Conservation (phyloP, 2,797 vertebrate species). For the Loriculus beryllinus region DNA sequence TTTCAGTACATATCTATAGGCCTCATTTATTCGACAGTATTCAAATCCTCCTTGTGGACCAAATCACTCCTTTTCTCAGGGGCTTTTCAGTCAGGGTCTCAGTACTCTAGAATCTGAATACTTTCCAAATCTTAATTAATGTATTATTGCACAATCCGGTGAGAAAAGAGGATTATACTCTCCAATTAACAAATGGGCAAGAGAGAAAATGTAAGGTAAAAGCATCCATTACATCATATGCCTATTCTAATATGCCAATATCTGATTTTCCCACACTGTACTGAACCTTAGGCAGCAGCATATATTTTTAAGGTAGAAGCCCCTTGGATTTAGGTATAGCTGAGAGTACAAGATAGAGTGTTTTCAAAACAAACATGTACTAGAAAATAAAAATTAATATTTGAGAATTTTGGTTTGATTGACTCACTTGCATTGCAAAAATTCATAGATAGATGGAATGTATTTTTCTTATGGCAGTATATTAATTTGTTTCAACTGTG, state of each 20-base stretch:
- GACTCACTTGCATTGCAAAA: not conserved
- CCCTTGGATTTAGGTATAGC: not conserved
- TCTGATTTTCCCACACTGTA: not conserved
- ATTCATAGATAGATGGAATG: not conserved
- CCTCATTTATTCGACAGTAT: not conserved
- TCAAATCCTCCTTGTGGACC: not conserved
- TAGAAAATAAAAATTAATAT: not conserved
- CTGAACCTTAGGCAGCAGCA: not conserved
- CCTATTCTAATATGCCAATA: not conserved
- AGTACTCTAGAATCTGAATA: constrained; percentile 21
- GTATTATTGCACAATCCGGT: not conserved
- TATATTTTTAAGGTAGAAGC: not conserved
- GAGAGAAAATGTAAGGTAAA: constrained; percentile 10
- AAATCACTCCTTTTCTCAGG: not conserved
- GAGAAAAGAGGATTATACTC: constrained; percentile 23
- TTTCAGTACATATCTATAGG: constrained; percentile 11
- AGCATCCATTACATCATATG: not conserved
- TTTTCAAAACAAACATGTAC: not conserved
- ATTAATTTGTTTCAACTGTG: not conserved
- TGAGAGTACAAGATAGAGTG: not conserved
- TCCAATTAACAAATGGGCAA: constrained; percentile 13
- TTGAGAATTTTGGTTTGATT: not conserved
- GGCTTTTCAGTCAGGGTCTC: constrained; percentile 12
- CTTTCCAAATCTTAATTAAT: constrained; percentile 44
- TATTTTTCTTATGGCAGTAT: not conserved